Evolutionary conservation across 2,113 vertebrate genomes (phyloP), one percentile per base, ranked within the genome.

Genomic region (Myotis lucifugus): DNA sequence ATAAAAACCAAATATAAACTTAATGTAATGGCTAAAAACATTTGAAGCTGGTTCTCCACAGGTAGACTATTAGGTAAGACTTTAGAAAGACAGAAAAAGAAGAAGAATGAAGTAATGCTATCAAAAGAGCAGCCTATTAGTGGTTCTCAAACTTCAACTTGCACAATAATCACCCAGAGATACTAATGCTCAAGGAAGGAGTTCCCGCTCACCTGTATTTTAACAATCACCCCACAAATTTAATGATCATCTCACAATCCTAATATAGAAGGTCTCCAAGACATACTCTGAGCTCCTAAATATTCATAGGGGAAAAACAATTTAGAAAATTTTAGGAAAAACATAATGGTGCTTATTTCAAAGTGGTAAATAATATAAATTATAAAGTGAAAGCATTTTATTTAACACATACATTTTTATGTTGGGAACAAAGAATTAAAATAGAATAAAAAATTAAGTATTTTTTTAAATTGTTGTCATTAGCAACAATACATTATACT

Each of bases 1-100:
- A 91, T 87, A 91, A 96, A 96, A 95, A 79, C 12, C 72, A 96
- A 93, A 42, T 91, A 72, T 34, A 84, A 86, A 81, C 46, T 79
- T 34, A 79, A 88, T 32, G 4, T 85, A 83, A 69, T 40, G 18
- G 81, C 17, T 48, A 46, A 88, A 88, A 95, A 72, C 5, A 37
- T 42, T n/a, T 50, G 54, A 88, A 93, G 48, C 2, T 23, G 66
- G 74, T 84, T 95, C 48, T 82, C 29, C 37, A 40, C 12, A 64
- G 42, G 48, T 18, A 89, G 73, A 78, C 27, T 46, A 34, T 90
- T 85, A 82, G 32, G 61, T 94, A 59, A 87, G 46, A 85, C 17
- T 94, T 88, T n/a, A 61, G 42, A 50, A 93, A 6, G 10, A 56
- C 13, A 48, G 29, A 13, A 77, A 48, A 50, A 91, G 4, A 83